Evolutionary conservation across 64 coral and sea anemone genomes (phyloP), one percentile per base, ranked within the genome.

Genomic region (Acropora tenuis): DNA sequence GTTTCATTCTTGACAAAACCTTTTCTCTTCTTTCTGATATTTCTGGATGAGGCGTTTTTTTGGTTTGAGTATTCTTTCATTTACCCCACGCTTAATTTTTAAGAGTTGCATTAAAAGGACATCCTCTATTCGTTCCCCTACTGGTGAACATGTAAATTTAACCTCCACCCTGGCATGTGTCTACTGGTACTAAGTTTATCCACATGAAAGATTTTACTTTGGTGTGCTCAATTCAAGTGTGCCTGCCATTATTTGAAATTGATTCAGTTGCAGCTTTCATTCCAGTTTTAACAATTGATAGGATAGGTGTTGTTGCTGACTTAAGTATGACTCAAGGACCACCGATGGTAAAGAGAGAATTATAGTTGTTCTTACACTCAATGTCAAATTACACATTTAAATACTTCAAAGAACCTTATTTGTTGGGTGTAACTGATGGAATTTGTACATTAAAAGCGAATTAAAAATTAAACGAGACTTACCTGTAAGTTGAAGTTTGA

Each of bases 211-310:
- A 18, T 15, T 74, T 17, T 94, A 89, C 16, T 88, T 88, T 74
- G 86, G 92, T 13, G 20, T 71, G 41, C 92, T 0, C 86, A 73
- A 76, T 73, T 74, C 86, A 89, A 89, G 86, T 89, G 6, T 94
- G 91, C 19, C 58, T 88, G 15, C 86, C 88, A 48, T 79, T 81
- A 1, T 89, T 78, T 77, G 86, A 94, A 73, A 2, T 41, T 53
- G n/a, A 88, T 69, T 94, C 80, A 40, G 55, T 82, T 4, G 71
- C 87, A 71, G 89, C 87, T 18, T 94, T 89, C 68, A 89, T 90
- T 43, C 92, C 92, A 43, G 87, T 90, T 19, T 80, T 50, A 48
- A 52, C 87, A 73, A 94, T 85, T 52, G 89, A 88, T 18, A 53
- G 89, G 53, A 49, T 88, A 44, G 90, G 93, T 78, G 93, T 88